phyloP scores from a whole-genome alignment of 2,797 vertebrate species.

The Anguilla marmorata region DNA sequence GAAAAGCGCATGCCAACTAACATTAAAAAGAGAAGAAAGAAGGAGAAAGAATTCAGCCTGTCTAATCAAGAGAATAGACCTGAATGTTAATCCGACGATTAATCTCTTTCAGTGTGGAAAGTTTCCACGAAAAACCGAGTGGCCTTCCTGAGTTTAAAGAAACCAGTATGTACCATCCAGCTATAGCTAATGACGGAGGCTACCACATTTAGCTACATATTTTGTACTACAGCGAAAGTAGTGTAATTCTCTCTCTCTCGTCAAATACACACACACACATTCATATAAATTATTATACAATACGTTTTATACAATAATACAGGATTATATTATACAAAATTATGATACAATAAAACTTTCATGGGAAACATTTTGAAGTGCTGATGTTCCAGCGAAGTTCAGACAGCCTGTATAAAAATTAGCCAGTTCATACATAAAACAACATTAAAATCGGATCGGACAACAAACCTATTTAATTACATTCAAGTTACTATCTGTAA shows the following conservation, averaged over 20 bases:
- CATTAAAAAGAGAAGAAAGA: slow-evolving; percentile 42
- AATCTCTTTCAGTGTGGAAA: slow-evolving; percentile 36
- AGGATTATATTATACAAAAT: neutral
- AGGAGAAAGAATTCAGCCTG: slow-evolving; percentile 27
- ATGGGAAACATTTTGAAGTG: neutral
- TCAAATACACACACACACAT: neutral
- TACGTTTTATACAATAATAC: no score
- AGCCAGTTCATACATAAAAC: neutral
- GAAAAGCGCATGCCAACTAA: slow-evolving; percentile 57
- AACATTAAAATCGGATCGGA: neutral
- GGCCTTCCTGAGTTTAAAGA: neutral
- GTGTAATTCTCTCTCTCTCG: neutral
- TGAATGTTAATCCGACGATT: slow-evolving; percentile 42
- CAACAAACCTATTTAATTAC: neutral
- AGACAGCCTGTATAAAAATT: neutral
- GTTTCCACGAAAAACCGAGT: slow-evolving; percentile 25
- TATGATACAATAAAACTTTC: slow-evolving; percentile 4
- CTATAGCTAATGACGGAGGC: neutral
- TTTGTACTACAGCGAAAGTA: neutral
- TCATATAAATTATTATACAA: no score
- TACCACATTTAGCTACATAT: neutral
- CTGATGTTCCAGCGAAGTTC: neutral
- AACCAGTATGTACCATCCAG: neutral
- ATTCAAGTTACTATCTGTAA: slow-evolving; percentile 3
- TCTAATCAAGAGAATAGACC: slow-evolving; percentile 32